Evolutionary conservation across 2,888 invertebrate genomes (phyloP), one percentile per base, ranked within the genome.

Genomic region (Silvanus unidentatus): DNA sequence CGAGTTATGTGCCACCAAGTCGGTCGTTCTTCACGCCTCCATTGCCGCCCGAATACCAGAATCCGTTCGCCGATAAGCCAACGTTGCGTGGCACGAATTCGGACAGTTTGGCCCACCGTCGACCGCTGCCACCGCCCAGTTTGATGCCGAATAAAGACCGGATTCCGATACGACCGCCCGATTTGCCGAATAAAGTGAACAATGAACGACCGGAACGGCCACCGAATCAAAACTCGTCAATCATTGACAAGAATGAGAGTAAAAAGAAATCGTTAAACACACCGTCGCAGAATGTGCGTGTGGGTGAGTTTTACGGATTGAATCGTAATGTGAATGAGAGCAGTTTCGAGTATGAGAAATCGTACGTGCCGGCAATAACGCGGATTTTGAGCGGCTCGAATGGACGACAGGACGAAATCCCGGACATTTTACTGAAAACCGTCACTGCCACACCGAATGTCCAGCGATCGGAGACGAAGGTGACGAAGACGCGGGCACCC

Each of bases 61-160:
- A 88, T 73, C 89, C 90, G 1, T 90, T 90, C 65, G 88, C 88
- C n/a, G 88, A 90, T 66, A 90, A 88, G 70, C 90, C 90, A 41
- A 91, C 90, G 38, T 74, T 91, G 47, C 78, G 90, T 60, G 69
- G 71, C 12, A 80, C 80, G 35, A 80, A 79, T 67, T 78, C 79
- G 39, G 80, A 80, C 55, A 77, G 76, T 58, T 82, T 81, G 63
- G 80, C 79, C 54, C 85, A 84, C 66, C 74, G 88, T 51, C 77
- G 89, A 53, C 88, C 88, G 0, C 82, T 88, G 54, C 88, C 87
- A n/a, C 88, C 88, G 11, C 89, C 89, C 0, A 88, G 87, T 47
- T 74, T 88, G 48, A 86, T 86, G 60, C 87, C 88, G 0, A 85
- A 85, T 0, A 87, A 87, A 64, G 90, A 89, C 64, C 75, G 89